Evolutionary conservation across 2,888 invertebrate genomes (phyloP).

Genomic region (Autographa gamma): DNA sequence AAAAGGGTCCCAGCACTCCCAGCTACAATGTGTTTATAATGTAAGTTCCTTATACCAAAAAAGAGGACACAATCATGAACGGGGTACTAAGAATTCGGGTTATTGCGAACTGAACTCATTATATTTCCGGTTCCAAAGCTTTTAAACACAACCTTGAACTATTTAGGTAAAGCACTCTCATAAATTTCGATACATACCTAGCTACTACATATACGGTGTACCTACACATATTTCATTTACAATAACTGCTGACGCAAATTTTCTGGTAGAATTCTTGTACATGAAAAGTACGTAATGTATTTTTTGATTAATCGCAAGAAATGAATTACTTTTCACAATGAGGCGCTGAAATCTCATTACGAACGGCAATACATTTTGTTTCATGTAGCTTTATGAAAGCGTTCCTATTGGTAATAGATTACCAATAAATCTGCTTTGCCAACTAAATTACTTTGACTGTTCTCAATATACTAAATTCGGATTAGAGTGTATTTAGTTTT

Average conservation of each 20-base stretch:
- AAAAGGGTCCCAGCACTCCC: no score
- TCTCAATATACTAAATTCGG: neutral
- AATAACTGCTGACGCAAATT: neutral
- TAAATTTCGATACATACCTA: neutral
- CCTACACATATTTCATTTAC: neutral
- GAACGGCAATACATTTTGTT: neutral
- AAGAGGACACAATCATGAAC: neutral
- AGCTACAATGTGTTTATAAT: neutral
- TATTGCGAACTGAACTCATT: neutral
- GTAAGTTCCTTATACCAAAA: neutral
- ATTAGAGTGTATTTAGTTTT: neutral
- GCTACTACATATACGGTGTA: no score
- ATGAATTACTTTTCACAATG: neutral
- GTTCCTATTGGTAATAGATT: neutral
- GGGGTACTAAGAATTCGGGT: neutral
- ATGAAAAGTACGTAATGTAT: neutral
- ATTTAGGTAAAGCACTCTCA: neutral
- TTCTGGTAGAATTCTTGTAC: neutral
- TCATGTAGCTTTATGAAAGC: neutral
- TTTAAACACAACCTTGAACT: constrained; percentile 5
- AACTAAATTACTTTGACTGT: neutral
- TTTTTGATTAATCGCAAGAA: neutral
- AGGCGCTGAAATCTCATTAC: constrained; percentile 3
- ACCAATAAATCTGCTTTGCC: neutral
- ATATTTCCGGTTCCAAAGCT: neutral